Conservation (phyloP, 37 sponge, comb jelly and placozoan genomes). For the Agelas oroides region DNA sequence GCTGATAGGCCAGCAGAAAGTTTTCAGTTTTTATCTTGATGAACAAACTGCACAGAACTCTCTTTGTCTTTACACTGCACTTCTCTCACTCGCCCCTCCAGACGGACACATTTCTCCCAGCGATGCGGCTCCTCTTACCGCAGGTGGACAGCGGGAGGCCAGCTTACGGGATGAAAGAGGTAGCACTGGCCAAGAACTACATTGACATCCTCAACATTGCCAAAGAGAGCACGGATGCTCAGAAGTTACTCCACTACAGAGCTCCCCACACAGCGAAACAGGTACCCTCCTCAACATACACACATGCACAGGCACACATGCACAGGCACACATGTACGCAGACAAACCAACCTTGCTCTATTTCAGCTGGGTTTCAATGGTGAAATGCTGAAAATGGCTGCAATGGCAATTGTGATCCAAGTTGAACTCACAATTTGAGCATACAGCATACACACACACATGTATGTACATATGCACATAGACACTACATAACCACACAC, state of each 20-base stretch:
- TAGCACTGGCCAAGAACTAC: slow-evolving; percentile 91
- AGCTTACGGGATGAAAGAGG: slow-evolving; percentile 95
- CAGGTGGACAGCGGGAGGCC: slow-evolving; percentile 79
- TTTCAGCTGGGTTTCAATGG: not conserved
- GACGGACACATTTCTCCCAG: slow-evolving; percentile 68
- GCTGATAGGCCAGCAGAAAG: too few relatives aligned
- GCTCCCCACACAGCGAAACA: slow-evolving; percentile 84
- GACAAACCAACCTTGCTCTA: not conserved
- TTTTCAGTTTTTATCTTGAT: too few relatives aligned
- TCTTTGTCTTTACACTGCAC: too few relatives aligned
- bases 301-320: too few relatives aligned
- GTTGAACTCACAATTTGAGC: not conserved
- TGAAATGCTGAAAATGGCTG: not conserved
- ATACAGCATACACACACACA: not conserved
- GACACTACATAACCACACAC: too few relatives aligned
- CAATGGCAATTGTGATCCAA: too few relatives aligned
- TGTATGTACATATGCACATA: not conserved
- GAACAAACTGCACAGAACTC: too few relatives aligned
- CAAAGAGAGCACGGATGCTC: slow-evolving; percentile 90
- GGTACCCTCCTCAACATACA: slow-evolving; percentile 32
- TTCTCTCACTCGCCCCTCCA: not conserved
- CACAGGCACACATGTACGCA: too few relatives aligned
- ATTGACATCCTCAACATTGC: slow-evolving; percentile 93
- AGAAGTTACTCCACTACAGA: slow-evolving; percentile 91
- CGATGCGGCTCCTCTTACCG: slow-evolving; percentile 88